phyloP scores from a whole-genome alignment of 2,888 invertebrate genomes.

The Drosophila anomalata region DNA sequence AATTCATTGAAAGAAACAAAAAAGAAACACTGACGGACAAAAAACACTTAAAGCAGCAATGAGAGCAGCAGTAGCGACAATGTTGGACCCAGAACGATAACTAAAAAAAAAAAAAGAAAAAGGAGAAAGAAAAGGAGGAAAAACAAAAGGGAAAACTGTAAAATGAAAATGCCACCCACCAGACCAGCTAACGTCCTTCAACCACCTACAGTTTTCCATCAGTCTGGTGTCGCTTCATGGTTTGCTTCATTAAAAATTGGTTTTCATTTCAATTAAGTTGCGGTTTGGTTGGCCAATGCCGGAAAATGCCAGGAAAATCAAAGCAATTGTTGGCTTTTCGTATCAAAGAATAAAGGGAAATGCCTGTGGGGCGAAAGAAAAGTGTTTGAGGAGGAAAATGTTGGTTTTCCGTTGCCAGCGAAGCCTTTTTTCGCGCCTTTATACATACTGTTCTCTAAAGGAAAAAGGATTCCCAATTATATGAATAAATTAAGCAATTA shows the following conservation, averaged over 20 bases:
- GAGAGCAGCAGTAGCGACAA: slow-evolving; percentile 45
- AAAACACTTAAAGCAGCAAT: slow-evolving; percentile 65
- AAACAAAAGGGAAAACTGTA: slow-evolving; percentile 23
- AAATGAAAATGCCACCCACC: slow-evolving; percentile 51
- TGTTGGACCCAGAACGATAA: slow-evolving; percentile 34
- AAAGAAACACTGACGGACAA: slow-evolving; percentile 27
- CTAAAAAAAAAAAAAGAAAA: slow-evolving; percentile 11
- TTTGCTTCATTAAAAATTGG: slow-evolving; percentile 72
- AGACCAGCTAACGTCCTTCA: neutral
- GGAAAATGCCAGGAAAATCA: slow-evolving; percentile 63
- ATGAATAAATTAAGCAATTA: neutral
- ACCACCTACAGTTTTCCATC: slow-evolving; percentile 16
- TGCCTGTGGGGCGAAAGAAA: slow-evolving; percentile 1
- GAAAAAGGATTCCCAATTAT: neutral
- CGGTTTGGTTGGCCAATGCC: slow-evolving; percentile 58
- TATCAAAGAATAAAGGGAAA: slow-evolving; percentile 17
- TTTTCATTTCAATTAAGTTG: slow-evolving; percentile 76
- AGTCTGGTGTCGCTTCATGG: slow-evolving; percentile 34
- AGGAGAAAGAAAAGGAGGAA: slow-evolving; percentile 4
- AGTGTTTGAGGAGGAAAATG: slow-evolving; percentile 7
- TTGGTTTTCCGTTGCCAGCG: neutral
- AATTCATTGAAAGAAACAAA: slow-evolving; percentile 60
- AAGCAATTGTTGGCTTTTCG: slow-evolving; percentile 46
- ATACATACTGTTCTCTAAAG: neutral
- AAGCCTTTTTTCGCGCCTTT: neutral